Conservation (phyloP, 2,797 vertebrate species). For the Vireo griseus region DNA sequence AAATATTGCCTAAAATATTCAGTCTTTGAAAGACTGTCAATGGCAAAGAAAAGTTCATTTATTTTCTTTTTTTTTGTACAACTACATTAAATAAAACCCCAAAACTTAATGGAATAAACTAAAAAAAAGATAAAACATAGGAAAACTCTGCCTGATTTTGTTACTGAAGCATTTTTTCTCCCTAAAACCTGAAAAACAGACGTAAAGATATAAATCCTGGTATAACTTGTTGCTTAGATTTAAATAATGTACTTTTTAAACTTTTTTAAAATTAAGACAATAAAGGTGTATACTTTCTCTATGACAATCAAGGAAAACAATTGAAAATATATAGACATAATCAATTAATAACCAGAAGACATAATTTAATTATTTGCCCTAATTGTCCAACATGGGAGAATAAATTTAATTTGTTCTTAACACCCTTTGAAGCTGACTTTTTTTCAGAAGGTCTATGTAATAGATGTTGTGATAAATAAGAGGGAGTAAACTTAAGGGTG, state of each 20-base stretch:
- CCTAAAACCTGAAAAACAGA: neutral
- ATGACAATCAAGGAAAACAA: neutral
- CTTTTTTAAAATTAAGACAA: slow-evolving; percentile 14
- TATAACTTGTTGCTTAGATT: neutral
- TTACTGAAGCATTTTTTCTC: neutral
- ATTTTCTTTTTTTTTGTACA: neutral
- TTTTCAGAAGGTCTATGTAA: neutral
- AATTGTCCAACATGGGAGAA: neutral
- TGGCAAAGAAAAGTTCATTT: neutral
- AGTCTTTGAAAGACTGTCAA: neutral
- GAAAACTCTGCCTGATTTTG: neutral
- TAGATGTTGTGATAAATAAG: neutral
- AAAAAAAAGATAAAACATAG: neutral
- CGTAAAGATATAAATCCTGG: neutral
- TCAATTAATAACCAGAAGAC: neutral
- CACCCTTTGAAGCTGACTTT: neutral
- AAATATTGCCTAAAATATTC: neutral
- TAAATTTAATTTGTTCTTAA: neutral
- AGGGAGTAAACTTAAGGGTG: neutral
- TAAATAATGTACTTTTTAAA: neutral
- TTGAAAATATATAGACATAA: slow-evolving; percentile 14
- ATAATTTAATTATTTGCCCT: neutral
- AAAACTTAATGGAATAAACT: neutral
- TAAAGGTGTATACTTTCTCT: neutral
- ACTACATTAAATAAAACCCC: neutral